Percentiles rank a stretch among this genome's conserved stretches.
These are phyloP conservation scores for Thamnophis sirtalis DNA, from an alignment of 2,113 vertebrate species.

Conservation along the genomic window DNA sequence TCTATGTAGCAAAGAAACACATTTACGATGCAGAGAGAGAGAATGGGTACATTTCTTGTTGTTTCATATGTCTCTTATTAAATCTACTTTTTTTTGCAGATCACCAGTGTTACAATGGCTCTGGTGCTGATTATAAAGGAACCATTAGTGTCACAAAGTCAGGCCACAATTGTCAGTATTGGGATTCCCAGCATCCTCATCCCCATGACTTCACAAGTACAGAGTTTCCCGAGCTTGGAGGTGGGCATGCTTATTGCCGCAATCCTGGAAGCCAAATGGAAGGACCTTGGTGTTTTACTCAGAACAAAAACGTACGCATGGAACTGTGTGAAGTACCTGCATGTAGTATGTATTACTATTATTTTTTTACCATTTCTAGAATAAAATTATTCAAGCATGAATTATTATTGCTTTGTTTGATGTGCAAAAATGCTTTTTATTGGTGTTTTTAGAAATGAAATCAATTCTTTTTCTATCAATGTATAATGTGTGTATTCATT, in stretches of 20 bases:
- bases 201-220: constrained; percentile 77
- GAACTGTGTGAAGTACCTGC: constrained; percentile 91
- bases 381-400: not conserved
- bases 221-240: constrained; percentile 86
- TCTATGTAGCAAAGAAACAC: not conserved
- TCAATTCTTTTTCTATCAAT: not conserved
- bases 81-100: constrained; percentile 66
- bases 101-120: constrained; percentile 92
- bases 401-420: not conserved
- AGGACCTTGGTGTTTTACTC: constrained; percentile 95
- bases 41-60: not conserved
- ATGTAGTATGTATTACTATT: constrained; percentile 87
- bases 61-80: not conserved
- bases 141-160: constrained; percentile 83
- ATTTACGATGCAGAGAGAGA: not conserved
- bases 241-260: constrained; percentile 89
- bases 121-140: constrained; percentile 86
- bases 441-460: not conserved
- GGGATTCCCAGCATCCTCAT: constrained; percentile 88
- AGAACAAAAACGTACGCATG: constrained; percentile 84
- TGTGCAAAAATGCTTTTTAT: not conserved
- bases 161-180: constrained; percentile 87
- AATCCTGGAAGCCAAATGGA: constrained; percentile 94
- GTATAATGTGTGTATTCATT: not conserved
- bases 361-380: constrained; percentile 39